Conservation (phyloP, 1,140 invertebrate genomes). For the Drosophila prosaltans region DNA sequence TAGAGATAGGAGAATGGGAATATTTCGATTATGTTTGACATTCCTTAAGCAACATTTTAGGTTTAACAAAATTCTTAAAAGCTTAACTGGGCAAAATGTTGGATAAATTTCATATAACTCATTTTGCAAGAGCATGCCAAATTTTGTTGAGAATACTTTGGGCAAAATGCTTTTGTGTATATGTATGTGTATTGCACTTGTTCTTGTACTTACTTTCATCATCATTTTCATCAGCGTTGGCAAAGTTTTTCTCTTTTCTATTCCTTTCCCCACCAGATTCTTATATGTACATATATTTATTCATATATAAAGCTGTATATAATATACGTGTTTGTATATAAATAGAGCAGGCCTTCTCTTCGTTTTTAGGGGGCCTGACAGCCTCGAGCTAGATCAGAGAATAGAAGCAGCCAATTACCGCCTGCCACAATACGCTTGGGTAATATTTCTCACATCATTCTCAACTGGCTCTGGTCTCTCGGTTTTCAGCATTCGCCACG, state of each 20-base stretch:
- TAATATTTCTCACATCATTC: conserved; percentile 40
- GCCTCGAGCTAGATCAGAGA: conserved; percentile 8
- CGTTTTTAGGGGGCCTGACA: background rate
- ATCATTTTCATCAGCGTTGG: conserved; percentile 8
- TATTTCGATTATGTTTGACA: too few species aligned
- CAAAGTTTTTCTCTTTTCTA: background rate
- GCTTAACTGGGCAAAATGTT: conserved; percentile 34
- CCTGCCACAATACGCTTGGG: conserved; percentile 55
- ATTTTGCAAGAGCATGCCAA: background rate
- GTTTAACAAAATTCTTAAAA: too few species aligned
- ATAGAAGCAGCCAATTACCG: conserved; percentile 62
- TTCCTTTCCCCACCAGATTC: too few species aligned
- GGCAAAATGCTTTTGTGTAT: conserved; percentile 4
- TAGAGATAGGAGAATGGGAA: too few species aligned
- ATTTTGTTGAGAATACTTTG: background rate
- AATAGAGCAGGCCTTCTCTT: background rate
- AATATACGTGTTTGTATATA: background rate
- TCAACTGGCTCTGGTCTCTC: conserved; percentile 16
- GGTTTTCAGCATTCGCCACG: conserved; percentile 18
- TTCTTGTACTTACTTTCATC: background rate
- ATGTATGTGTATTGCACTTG: background rate
- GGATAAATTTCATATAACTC: conserved; percentile 3
- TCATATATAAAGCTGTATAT: too few species aligned
- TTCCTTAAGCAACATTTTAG: too few species aligned
- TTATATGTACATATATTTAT: too few species aligned